These are phyloP conservation scores for Cetoscarus ocellatus DNA, from an alignment of 2,797 vertebrate genomes.

Conservation along the genomic window DNA sequence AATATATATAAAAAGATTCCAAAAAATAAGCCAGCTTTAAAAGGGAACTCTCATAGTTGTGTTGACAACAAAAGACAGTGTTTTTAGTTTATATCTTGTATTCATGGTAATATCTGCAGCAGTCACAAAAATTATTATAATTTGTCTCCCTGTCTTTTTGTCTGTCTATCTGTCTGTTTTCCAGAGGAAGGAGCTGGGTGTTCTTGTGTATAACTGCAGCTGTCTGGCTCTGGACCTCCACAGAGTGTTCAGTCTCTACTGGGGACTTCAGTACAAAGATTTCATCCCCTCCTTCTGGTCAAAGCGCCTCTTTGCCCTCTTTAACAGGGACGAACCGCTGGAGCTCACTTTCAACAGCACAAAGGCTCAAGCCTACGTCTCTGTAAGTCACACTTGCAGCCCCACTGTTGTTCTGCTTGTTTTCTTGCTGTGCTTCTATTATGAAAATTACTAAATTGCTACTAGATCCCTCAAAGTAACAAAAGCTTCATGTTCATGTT, in stretches of 20 bases:
- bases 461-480: no score
- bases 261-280: constrained; percentile 85
- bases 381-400: constrained; percentile 85
- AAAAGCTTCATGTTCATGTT: no score
- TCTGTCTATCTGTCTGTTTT: constrained; percentile 45
- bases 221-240: constrained; percentile 95
- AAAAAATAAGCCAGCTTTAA: no score
- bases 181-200: constrained; percentile 96
- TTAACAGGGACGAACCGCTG: constrained; percentile 86
- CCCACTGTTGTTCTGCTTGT: not conserved
- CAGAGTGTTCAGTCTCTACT: constrained; percentile 86
- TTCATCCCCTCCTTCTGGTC: constrained; percentile 90
- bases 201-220: constrained; percentile 95
- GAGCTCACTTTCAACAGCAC: constrained; percentile 87
- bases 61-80: no score
- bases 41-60: not conserved
- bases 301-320: constrained; percentile 93
- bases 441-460: no score
- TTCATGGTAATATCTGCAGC: not conserved
- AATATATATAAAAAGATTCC: no score
- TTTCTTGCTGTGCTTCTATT: no score
- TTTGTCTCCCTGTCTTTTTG: no score
- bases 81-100: no score
- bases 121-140: not conserved
- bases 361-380: constrained; percentile 90